phyloP scores from a whole-genome alignment of 2,888 invertebrate species.

The Gastrophysa polygoni region DNA sequence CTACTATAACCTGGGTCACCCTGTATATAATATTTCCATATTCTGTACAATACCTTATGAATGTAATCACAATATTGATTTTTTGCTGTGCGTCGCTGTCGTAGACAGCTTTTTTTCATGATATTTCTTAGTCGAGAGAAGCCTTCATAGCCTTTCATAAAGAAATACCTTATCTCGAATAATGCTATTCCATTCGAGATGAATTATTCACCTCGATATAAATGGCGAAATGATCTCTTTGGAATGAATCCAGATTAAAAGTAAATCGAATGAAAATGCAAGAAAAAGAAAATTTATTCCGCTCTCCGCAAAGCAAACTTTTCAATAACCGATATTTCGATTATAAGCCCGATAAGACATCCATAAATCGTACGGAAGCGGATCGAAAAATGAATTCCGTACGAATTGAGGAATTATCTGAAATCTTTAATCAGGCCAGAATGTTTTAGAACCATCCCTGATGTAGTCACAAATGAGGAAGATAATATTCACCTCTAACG shows the following conservation, averaged over 20 bases:
- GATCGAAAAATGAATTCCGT: conserved; percentile 13
- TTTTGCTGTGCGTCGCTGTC: no score
- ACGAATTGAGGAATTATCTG: conserved; percentile 24
- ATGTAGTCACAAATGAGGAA: conserved; percentile 28
- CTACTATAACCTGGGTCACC: no score
- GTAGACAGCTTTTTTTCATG: no score
- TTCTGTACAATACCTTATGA: no score
- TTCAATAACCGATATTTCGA: not conserved
- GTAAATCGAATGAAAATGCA: conserved; percentile 1
- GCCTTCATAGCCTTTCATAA: not conserved
- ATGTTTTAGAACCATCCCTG: conserved; percentile 18
- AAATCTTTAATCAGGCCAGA: conserved; percentile 26
- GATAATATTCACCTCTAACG: conserved; percentile 12
- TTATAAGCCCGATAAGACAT: not conserved
- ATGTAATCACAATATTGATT: no score
- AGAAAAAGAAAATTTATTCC: not conserved
- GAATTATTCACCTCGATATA: not conserved
- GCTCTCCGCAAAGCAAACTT: not conserved
- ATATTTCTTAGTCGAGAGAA: no score
- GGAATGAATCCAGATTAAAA: not conserved
- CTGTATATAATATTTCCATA: no score
- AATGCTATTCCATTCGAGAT: not conserved
- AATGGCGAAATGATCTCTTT: not conserved
- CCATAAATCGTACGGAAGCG: not conserved
- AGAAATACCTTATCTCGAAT: not conserved